Conservation (phyloP, 2,888 invertebrate genomes). For the Syrphus vitripennis region DNA sequence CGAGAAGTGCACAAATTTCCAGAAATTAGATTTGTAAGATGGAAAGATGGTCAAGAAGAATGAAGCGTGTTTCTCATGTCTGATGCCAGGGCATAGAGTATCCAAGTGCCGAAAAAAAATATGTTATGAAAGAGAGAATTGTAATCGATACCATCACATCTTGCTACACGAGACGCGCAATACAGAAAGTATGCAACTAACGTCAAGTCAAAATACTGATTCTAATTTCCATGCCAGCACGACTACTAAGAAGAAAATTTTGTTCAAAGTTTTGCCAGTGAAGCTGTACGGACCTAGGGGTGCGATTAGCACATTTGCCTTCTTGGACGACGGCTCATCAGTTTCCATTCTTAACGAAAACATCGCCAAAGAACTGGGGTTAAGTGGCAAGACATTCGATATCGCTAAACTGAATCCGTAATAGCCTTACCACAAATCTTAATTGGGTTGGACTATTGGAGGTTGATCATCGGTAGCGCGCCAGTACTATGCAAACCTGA, state of each 20-base stretch:
- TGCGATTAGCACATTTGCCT: neutral
- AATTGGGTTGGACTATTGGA: neutral
- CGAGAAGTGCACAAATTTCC: neutral
- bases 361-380: neutral
- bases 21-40: neutral
- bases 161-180: neutral
- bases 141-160: neutral
- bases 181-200: neutral
- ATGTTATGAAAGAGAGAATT: neutral
- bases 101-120: neutral
- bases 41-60: conserved; percentile 3
- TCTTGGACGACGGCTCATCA: neutral
- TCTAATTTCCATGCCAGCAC: neutral
- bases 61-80: neutral
- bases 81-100: neutral
- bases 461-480: neutral
- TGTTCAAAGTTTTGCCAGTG: neutral
- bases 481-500: neutral
- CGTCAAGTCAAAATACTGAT: neutral
- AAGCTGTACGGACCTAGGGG: neutral
- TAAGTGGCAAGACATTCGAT: neutral
- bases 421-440: neutral
- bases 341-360: neutral
- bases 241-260: neutral
- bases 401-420: neutral